These are phyloP conservation scores for Drosophila virilis DNA, from an alignment of 1,140 invertebrate genomes.

Conservation along the genomic window DNA sequence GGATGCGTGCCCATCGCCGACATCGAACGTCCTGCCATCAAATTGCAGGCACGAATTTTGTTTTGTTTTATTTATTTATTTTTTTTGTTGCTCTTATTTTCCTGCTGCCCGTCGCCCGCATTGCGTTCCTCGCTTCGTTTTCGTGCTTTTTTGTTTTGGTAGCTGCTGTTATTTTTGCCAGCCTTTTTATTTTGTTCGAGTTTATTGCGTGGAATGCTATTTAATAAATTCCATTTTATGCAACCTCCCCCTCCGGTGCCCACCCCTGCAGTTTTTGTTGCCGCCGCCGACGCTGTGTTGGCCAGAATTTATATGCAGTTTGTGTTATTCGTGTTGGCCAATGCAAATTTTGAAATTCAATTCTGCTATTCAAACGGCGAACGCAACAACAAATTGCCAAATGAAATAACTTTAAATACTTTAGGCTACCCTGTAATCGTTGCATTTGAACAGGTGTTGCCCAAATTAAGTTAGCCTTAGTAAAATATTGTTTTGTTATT, in stretches of 20 bases:
- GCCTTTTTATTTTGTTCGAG: conserved; percentile 46
- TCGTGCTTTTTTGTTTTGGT: conserved; percentile 31
- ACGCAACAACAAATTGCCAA: conserved; percentile 50
- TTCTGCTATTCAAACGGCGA: conserved; percentile 63
- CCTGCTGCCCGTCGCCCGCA: background rate
- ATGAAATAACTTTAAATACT: conserved; percentile 17
- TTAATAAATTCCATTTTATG: conserved; percentile 80
- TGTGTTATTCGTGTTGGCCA: conserved; percentile 56
- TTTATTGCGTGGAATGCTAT: conserved; percentile 82
- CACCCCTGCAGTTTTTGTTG: conserved; percentile 15
- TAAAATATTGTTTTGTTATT: no score
- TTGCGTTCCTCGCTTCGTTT: no score
- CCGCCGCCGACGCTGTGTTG: background rate
- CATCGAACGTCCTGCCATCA: conserved; percentile 74
- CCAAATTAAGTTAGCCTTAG: no score
- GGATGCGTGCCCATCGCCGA: conserved; percentile 37
- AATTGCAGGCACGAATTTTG: conserved; percentile 74
- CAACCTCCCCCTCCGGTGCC: background rate
- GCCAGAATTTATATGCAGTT: conserved; percentile 68
- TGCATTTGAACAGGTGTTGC: background rate
- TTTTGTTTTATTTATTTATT: conserved; percentile 42
- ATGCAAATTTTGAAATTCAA: conserved; percentile 80
- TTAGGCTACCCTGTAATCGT: background rate
- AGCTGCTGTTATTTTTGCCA: conserved; percentile 33
- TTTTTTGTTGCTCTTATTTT: background rate